Conservation (phyloP, 2,797 vertebrate genomes). For the Eulemur albifrons region DNA sequence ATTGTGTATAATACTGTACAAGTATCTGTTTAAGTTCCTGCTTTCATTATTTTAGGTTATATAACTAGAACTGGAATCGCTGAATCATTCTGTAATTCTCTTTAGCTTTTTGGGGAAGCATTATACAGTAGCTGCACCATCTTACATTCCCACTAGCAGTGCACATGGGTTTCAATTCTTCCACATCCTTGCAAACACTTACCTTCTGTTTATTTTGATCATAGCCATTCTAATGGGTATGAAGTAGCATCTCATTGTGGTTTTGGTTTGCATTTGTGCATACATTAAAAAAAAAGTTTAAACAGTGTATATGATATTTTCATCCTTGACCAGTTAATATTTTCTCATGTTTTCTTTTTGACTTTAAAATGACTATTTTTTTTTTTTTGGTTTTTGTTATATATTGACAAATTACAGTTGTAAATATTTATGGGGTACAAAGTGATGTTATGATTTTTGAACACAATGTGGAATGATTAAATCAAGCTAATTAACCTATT, state of each 20-base stretch:
- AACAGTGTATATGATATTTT: background rate
- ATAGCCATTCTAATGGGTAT: background rate
- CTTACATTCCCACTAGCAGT: background rate
- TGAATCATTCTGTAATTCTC: background rate
- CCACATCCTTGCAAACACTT: background rate
- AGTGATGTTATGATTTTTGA: background rate
- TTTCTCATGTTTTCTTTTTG: slow-evolving; percentile 14
- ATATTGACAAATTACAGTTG: background rate
- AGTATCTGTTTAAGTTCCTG: background rate
- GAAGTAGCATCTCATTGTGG: background rate
- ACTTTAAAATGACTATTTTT: background rate
- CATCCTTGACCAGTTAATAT: background rate
- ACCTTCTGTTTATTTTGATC: background rate
- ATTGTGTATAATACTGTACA: background rate
- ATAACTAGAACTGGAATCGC: background rate
- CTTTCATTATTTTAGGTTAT: background rate
- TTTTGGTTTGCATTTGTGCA: background rate
- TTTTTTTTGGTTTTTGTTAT: background rate
- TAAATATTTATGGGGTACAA: background rate
- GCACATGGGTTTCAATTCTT: background rate
- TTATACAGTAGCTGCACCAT: background rate
- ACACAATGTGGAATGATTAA: background rate
- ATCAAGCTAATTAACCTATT: background rate
- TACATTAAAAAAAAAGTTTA: background rate
- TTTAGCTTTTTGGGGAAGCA: background rate